Evolutionary conservation across 2,113 vertebrate genomes (phyloP), one percentile per base, ranked within the genome.

Genomic region (Axis porcinus): DNA sequence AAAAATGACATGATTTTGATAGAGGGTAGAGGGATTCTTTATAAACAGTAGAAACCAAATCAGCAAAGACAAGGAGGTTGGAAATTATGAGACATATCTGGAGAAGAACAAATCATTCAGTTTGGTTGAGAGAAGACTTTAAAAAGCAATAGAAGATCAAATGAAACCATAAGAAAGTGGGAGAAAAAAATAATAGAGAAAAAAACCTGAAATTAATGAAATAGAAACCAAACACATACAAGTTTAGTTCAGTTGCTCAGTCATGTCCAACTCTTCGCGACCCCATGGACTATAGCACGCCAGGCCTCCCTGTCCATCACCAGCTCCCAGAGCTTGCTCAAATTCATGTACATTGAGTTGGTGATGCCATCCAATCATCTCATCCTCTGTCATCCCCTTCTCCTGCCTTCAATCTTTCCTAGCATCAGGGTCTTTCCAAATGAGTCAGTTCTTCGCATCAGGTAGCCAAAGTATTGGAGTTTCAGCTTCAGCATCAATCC

Each of bases 181-280:
- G 64, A 91, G 36, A 50, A 88, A 95, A 93, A 23, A 91, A 86
- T 81, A 87, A 36, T 43, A 90, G 89, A 52, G 40, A 33, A 45
- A 89, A 90, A 92, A 88, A 15, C 6, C 6, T 58, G 13, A 97
- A 55, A 58, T 93, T 74, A 83, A 58, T 97, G 54, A 96, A 55
- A 55, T 43, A 76, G n/a, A 84, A 92, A 57, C 25, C 3, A 76
- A 76, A 85, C 40, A 55, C 81, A 28, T 40, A n/a, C 40, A 60
- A 43, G 57, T 74, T 74, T n/a, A 74, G 10, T 74, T 74, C 67
- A 74, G n/a, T 40, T 23, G 19, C 67, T 74, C n/a, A 74, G n/a
- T 74, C 1, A 2, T 40, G 67, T 13, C 67, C 10, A 74, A 74
- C 19, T 74, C 67, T 74, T 74, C 40, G 67, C 0, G 2, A 40